phyloP scores from a whole-genome alignment of 2,888 invertebrate species.

The Thymelicus lineola region DNA sequence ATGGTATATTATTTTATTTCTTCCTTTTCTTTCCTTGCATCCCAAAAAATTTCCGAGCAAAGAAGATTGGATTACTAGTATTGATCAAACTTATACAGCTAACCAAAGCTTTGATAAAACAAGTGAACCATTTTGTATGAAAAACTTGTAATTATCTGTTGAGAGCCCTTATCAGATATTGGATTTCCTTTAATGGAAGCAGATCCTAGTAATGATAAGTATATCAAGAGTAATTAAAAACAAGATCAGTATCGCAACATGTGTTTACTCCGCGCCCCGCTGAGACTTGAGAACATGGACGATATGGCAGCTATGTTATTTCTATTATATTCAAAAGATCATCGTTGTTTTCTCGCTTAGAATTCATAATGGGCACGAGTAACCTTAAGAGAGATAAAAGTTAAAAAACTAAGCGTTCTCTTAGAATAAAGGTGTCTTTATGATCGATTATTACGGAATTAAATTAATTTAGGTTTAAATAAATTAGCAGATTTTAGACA shows the following conservation, averaged over 20 bases:
- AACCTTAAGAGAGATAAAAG: too few relatives aligned
- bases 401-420: too few relatives aligned
- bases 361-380: too few relatives aligned
- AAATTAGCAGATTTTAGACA: too few relatives aligned
- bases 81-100: not conserved
- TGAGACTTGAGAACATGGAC: conserved; percentile 13
- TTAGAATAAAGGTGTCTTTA: too few relatives aligned
- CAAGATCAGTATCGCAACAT: conserved; percentile 16
- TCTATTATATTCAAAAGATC: conserved; percentile 16
- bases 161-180: conserved; percentile 32
- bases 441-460: too few relatives aligned
- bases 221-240: conserved; percentile 36
- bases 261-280: conserved; percentile 12
- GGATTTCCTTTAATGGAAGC: conserved; percentile 29
- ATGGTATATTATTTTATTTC: too few relatives aligned
- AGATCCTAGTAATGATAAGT: conserved; percentile 30
- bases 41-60: not conserved
- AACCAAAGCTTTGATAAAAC: not conserved
- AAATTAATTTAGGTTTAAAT: too few relatives aligned
- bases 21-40: too few relatives aligned
- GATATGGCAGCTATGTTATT: not conserved
- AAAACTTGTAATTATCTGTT: conserved; percentile 32
- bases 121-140: conserved; percentile 22
- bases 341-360: conserved; percentile 9
- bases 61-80: not conserved